A percentile compares a stretch with the other conserved stretches of the same genome.
Evolutionary conservation across 2,113 vertebrate species (phyloP).

Genomic region (Siphamia tubifer): DNA sequence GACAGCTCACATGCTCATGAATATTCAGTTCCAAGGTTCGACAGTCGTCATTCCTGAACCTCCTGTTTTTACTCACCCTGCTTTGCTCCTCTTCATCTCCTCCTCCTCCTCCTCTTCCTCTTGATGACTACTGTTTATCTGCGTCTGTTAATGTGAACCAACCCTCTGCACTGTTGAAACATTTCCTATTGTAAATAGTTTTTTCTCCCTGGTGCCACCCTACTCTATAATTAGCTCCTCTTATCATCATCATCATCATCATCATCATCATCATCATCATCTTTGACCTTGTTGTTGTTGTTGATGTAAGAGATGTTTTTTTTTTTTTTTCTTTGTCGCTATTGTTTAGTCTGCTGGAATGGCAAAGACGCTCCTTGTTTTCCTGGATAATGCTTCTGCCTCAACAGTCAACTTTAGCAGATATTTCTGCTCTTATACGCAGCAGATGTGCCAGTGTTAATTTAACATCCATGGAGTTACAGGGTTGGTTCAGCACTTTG

Average conservation of each 20-base stretch:
- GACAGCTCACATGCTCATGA: background rate
- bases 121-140: background rate
- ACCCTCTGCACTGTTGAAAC: background rate
- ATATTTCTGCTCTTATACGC: constrained; percentile 44
- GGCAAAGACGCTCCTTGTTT: constrained; percentile 27
- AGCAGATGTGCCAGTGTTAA: too few species aligned
- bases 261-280: too few species aligned
- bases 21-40: background rate
- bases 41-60: background rate
- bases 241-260: too few species aligned
- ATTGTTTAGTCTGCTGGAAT: constrained; percentile 56
- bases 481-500: too few species aligned
- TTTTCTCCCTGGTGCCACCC: constrained; percentile 22
- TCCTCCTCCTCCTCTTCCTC: background rate
- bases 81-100: background rate
- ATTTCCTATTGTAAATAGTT: constrained; percentile 38
- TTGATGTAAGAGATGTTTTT: constrained; percentile 35
- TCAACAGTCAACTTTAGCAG: constrained; percentile 6
- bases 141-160: constrained; percentile 14
- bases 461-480: too few species aligned
- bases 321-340: constrained; percentile 41
- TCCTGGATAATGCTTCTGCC: constrained; percentile 1
- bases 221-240: constrained; percentile 47
- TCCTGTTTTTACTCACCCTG: constrained; percentile 32
- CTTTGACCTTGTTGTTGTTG: constrained; percentile 36